Base-by-base conservation (phyloP, 1,140 invertebrate genomes). In the Pseudomyrmex sp. region DNA sequence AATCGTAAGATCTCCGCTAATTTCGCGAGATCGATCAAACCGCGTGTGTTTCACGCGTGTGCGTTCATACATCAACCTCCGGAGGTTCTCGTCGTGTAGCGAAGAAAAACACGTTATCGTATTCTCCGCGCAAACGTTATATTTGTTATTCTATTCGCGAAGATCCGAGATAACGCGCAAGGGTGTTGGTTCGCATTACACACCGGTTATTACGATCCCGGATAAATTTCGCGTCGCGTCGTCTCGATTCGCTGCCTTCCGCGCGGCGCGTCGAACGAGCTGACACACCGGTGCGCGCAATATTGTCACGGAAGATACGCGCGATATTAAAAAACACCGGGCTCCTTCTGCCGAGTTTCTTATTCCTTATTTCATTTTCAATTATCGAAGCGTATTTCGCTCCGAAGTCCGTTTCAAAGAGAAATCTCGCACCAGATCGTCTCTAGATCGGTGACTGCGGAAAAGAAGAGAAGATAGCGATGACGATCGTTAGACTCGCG, bases 101-200 rank as follows among this genome's bases (percentile, higher is more conserved):
- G 12, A 65, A 62, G 35, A 75, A 54, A 54, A 50, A 80, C 46
- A 35, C 76, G 54, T 65, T 23, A 54, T 44, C 48, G 7, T 50
- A 59, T 80, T 59, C 66, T 35, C 76, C 50, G 72, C 18, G 35
- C 35, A 35, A 61, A 46, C 13, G 73, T 63, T 70, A 52, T 77
- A 70, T 79, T 70, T 70, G 76, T 80, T 80, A 70, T 61, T 72
- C 76, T 50, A 59, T 70, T 59, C 66, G 76, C 54, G 15, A 20
- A 70, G 76, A 80, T 80, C 54, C 15, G 44, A 80, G 76, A 80
- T 80, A 80, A 80, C 66, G 61, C 66, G 44, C 35, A 35, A 59
- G 44, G 76, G 66, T 70, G 76, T 69, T 69, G 75, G 75, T 58
- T 70, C 76, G 76, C 65, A 10, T 70, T 70, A 69, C 76, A 70